Evolutionary conservation across 2,888 invertebrate species (phyloP).

Genomic region (Linnaemya vulpina): DNA sequence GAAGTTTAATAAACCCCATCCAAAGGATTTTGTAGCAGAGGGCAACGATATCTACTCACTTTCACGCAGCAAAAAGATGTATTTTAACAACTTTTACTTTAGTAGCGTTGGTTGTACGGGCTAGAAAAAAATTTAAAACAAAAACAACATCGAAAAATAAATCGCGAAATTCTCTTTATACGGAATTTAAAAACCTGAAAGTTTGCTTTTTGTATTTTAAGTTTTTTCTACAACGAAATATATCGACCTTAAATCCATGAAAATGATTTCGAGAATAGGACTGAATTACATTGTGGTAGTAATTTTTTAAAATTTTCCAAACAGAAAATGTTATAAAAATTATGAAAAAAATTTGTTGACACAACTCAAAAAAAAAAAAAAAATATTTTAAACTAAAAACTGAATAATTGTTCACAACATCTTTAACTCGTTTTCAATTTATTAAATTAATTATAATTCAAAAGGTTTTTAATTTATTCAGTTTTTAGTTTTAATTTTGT

Average conservation of each 20-base stretch:
- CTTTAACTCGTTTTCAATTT: no score
- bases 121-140: slow-evolving; percentile 6
- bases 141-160: slow-evolving; percentile 18
- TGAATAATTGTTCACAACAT: no score
- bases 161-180: slow-evolving; percentile 35
- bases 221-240: not conserved
- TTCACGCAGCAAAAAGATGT: slow-evolving; percentile 33
- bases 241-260: slow-evolving; percentile 19
- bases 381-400: no score
- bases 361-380: no score
- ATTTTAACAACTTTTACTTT: slow-evolving; percentile 35
- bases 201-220: slow-evolving; percentile 2
- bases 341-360: no score
- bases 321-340: no score
- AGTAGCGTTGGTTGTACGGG: slow-evolving; percentile 9
- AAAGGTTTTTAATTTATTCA: no score
- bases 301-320: no score
- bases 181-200: slow-evolving; percentile 43
- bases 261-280: slow-evolving; percentile 5
- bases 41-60: slow-evolving; percentile 56
- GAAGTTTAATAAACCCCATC: slow-evolving; percentile 10
- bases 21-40: slow-evolving; percentile 19
- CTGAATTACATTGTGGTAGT: not conserved
- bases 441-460: no score
- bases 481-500: no score